Percentiles rank a stretch among this genome's conserved stretches.
Evolutionary conservation across 2,888 invertebrate species (phyloP).

Genomic region (Mongoloraphidia duomilia): DNA sequence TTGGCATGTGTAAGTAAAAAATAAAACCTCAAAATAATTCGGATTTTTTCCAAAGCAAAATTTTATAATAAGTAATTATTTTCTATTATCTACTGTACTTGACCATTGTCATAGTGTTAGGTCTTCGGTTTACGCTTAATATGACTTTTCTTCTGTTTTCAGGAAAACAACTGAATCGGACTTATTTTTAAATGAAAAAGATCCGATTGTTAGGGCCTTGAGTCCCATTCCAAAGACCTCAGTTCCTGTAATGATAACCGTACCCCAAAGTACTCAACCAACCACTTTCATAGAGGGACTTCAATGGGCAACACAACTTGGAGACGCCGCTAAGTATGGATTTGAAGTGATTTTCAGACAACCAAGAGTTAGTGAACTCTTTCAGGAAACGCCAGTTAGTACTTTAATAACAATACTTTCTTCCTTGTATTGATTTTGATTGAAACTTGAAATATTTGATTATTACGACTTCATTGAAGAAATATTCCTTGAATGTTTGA

Average conservation of each 20-base stretch:
- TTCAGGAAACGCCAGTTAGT: conserved; percentile 48
- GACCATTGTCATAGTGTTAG: neutral
- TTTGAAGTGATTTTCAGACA: conserved; percentile 58
- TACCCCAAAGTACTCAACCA: conserved; percentile 19
- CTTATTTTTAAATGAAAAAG: conserved; percentile 1
- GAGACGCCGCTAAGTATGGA: conserved; percentile 56
- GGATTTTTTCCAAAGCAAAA: neutral
- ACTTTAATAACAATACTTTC: neutral
- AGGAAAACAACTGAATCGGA: neutral
- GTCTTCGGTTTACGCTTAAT: too few relatives aligned
- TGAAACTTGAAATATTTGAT: too few relatives aligned
- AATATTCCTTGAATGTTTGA: too few relatives aligned
- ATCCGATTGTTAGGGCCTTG: conserved; percentile 4
- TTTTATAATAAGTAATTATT: neutral
- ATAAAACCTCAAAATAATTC: neutral
- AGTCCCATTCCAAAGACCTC: conserved; percentile 7
- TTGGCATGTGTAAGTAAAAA: conserved; percentile 55
- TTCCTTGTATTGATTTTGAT: neutral
- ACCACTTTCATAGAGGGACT: conserved; percentile 41
- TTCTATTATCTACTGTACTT: neutral
- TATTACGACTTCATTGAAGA: too few relatives aligned
- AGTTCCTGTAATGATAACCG: conserved; percentile 25
- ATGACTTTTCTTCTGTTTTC: neutral
- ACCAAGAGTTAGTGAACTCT: conserved; percentile 42
- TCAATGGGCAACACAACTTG: conserved; percentile 58